Base-by-base conservation (phyloP, 2,797 vertebrate genomes). In the Vespertilio murinus region DNA sequence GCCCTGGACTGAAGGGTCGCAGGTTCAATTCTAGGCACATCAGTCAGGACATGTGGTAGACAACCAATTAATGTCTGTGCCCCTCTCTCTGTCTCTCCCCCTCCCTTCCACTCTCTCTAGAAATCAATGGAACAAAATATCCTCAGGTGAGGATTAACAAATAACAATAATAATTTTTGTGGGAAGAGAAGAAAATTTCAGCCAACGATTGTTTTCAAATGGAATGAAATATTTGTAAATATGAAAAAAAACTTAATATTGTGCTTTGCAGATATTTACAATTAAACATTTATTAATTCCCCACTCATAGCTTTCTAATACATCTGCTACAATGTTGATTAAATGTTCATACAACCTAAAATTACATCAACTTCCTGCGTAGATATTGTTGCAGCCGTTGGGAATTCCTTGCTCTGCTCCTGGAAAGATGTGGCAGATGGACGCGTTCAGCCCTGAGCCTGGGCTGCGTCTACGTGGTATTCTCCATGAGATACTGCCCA, bases 151-250 rank as follows among this genome's bases (percentile, higher is more conserved):
- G 13, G 28, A 61, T 61, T 61, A 30, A 61, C 28, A 65, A 65
- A 18, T 65, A 65, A 65, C 17, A n/a, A 64, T 61, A 33, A n/a
- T 33, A 64, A n/a, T 64, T n/a, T 33, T 33, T 65, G n/a, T 33
- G n/a, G 33, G n/a, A 65, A 94, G 52, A 88, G 30, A 64, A 95
- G 54, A 88, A 91, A 89, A 40, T 67, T 67, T 20, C 59, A 81
- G 77, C 61, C 38, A 81, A 80, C 3, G 47, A 40, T 89, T 91
- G n/a, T 93, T 93, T 96, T 83, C 56, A 83, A 79, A 86, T 70
- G 47, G 49, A 89, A 95, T 69, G 22, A 69, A 93, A 89, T 49
- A 3, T 81, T 70, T 84, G 0, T 89, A 70, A 91, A 79, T 74
- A 59, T 56, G 9, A 87, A 92, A 88, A 92, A 88, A 75, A 70